Percentiles rank a stretch among this genome's conserved stretches.
Evolutionary conservation across 2,797 vertebrate genomes (phyloP).

Genomic region (Crotalus adamanteus): DNA sequence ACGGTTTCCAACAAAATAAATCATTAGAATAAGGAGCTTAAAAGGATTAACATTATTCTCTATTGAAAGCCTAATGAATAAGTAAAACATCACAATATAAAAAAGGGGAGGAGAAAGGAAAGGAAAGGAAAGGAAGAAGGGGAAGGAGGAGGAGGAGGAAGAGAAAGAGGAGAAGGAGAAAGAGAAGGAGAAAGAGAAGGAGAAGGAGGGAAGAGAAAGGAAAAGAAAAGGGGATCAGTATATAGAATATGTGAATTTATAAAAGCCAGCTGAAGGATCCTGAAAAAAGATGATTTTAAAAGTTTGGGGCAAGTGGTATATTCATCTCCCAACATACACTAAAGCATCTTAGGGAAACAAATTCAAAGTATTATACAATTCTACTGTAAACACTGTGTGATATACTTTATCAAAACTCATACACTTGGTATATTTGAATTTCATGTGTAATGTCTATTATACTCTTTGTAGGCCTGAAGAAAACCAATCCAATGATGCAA

Average conservation of each 20-base stretch:
- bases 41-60: conserved; percentile 87
- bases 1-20: conserved; percentile 87
- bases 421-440: conserved; percentile 40
- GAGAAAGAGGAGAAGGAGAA: too few relatives aligned
- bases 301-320: not conserved
- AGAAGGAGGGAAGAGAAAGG: not conserved
- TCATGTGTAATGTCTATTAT: conserved; percentile 6
- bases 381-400: not conserved
- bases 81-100: conserved; percentile 75
- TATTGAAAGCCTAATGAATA: conserved; percentile 81
- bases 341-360: not conserved
- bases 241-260: not conserved
- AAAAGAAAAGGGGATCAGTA: not conserved
- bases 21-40: conserved; percentile 90
- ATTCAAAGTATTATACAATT: not conserved
- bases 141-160: not conserved
- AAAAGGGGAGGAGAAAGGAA: not conserved
- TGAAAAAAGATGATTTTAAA: not conserved
- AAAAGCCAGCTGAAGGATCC: not conserved
- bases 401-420: conserved; percentile 30
- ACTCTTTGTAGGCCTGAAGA: not conserved
- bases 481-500: not conserved
- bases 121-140: not conserved
- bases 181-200: too few relatives aligned
- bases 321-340: not conserved